Evolutionary conservation across 2,888 invertebrate species (phyloP).

Genomic region (Apoda limacodes): DNA sequence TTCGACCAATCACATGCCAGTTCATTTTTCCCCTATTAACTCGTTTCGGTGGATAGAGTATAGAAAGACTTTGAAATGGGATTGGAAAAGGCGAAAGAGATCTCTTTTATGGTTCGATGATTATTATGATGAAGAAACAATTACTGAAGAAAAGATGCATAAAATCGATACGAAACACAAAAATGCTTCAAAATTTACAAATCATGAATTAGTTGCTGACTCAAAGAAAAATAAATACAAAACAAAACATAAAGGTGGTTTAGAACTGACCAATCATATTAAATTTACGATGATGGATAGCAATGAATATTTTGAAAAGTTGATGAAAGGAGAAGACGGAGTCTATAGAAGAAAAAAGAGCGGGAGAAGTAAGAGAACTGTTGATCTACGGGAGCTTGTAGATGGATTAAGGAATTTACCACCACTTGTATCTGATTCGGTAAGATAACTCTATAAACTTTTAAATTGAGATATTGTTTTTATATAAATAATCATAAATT

Average conservation of each 20-base stretch:
- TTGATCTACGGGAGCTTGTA: constrained; percentile 18
- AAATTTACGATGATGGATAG: constrained; percentile 4
- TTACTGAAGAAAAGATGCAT: too few species aligned
- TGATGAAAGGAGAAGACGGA: constrained; percentile 27
- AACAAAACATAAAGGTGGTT: too few species aligned
- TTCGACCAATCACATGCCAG: too few species aligned
- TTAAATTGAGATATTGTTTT: too few species aligned
- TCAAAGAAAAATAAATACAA: too few species aligned
- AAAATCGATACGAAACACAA: too few species aligned
- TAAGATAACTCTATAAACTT: too few species aligned
- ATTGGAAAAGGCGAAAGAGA: constrained; percentile 34
- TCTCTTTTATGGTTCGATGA: constrained; percentile 17
- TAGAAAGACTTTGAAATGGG: constrained; percentile 21
- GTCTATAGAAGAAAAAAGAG: constrained; percentile 28
- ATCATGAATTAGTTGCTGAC: too few species aligned
- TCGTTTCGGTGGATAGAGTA: constrained; percentile 1
- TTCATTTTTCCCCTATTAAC: too few species aligned
- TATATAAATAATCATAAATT: too few species aligned
- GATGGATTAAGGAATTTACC: constrained; percentile 24
- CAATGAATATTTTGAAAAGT: constrained; percentile 24
- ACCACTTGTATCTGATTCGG: not conserved
- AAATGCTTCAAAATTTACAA: too few species aligned
- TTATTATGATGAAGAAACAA: not conserved
- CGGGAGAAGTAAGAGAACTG: constrained; percentile 23
- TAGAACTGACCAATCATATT: too few species aligned